Evolutionary conservation across 2,113 vertebrate genomes (phyloP).

Genomic region (Sapajus apella): DNA sequence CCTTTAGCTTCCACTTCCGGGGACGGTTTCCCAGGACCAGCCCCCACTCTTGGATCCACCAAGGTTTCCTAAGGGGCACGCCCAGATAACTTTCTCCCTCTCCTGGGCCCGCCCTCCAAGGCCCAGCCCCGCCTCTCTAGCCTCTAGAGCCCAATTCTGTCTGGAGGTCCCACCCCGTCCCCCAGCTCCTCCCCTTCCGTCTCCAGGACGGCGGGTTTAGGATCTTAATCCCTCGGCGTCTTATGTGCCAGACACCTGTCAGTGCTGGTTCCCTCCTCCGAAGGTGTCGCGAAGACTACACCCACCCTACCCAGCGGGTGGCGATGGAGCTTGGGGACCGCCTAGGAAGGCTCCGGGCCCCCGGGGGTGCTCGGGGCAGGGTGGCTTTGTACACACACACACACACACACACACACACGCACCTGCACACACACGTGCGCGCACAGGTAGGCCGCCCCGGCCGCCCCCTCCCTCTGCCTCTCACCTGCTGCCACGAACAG

Average conservation of each 20-base stretch:
- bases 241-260: not conserved
- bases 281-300: not conserved
- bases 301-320: slow-evolving; percentile 18
- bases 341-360: not conserved
- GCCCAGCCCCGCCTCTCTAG: not conserved
- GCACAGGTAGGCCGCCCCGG: not conserved
- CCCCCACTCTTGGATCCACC: not conserved
- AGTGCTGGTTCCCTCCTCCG: not conserved
- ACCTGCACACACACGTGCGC: too few species aligned
- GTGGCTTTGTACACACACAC: not conserved
- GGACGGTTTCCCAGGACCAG: not conserved
- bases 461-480: slow-evolving; percentile 39
- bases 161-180: not conserved
- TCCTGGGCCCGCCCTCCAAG: too few species aligned
- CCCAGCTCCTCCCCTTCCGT: not conserved
- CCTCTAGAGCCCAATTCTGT: not conserved
- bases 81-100: not conserved
- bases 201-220: not conserved
- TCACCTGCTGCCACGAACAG: slow-evolving; percentile 96
- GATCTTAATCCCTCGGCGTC: not conserved
- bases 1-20: not conserved
- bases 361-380: not conserved
- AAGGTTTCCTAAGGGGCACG: not conserved
- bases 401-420: not conserved
- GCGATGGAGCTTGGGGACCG: not conserved